Evolutionary conservation across 2,797 vertebrate species (phyloP).

Genomic region (Gymnoscopelus braueri): DNA sequence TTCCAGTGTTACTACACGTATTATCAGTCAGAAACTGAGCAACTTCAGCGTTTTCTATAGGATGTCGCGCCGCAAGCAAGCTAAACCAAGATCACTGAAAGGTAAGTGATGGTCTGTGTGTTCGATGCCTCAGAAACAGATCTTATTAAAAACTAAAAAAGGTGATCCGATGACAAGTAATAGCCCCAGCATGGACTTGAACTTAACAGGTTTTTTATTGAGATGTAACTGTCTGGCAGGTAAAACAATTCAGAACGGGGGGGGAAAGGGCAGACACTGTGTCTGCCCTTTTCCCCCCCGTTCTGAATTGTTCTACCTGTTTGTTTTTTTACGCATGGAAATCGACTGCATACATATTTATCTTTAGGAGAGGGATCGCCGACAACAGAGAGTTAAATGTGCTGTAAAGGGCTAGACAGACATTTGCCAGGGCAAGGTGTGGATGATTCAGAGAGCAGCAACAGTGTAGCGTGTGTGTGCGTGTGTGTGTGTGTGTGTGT

Average conservation of each 20-base stretch:
- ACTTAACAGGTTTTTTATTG: slow-evolving; percentile 45
- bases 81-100: slow-evolving; percentile 98
- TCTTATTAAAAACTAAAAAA: slow-evolving; percentile 18
- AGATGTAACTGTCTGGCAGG: slow-evolving; percentile 39
- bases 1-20: slow-evolving; percentile 65
- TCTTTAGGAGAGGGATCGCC: slow-evolving; percentile 26
- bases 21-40: slow-evolving; percentile 91
- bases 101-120: slow-evolving; percentile 86
- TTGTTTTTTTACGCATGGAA: slow-evolving; percentile 54
- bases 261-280: neutral
- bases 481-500: too few species aligned
- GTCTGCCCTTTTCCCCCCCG: slow-evolving; percentile 25
- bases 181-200: slow-evolving; percentile 49
- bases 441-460: slow-evolving; percentile 41
- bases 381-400: slow-evolving; percentile 11
- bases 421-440: slow-evolving; percentile 42
- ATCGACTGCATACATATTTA: slow-evolving; percentile 47
- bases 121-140: slow-evolving; percentile 52
- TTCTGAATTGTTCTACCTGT: slow-evolving; percentile 54
- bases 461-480: slow-evolving; percentile 41
- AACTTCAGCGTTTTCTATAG: slow-evolving; percentile 96
- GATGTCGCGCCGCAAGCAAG: slow-evolving; percentile 99
- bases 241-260: slow-evolving; percentile 61
- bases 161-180: slow-evolving; percentile 47
- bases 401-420: slow-evolving; percentile 32